Evolutionary conservation across 2,888 invertebrate genomes (phyloP), one percentile per base, ranked within the genome.

Genomic region (Platerodrilus igneus): DNA sequence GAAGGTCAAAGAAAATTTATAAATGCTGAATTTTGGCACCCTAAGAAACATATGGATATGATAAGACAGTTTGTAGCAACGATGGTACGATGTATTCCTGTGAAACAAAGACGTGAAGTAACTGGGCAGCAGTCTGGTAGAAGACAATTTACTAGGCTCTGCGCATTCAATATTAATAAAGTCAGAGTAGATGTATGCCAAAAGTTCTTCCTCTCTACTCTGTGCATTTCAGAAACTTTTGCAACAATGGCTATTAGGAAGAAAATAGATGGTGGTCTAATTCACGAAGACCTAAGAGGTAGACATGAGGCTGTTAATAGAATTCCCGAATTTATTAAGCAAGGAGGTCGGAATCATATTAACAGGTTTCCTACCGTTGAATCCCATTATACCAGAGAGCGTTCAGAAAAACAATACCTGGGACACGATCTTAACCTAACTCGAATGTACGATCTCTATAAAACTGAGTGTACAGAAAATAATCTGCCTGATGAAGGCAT

Each of bases 401-500:
- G 8, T 5, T 16, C 15, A 16, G 10, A 5, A 16, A 28, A 13
- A 28, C 9, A 28, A 28, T 28, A 16, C 16, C 13, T 16, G 17
- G 28, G 28, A 16, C 15, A 28, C 13, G 16, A 28, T 9, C 28
- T 28, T 16, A 16, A 28, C 13, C 15, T 28, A n/a, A 28, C 28
- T 28, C 9, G 28, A 28, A 28, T 28, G 28, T 28, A 28, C 17
- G 28, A 28, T 4, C 28, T 28, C 13, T 26, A 26, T 26, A 7
- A 9, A 7, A 26, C 3, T 26, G 26, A 26, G 13, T 26, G 26
- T 13, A 26, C n/a, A 4, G 26, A 26, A 26, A 26, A 11, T 26
- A 26, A 26, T 11, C 3, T 26, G 13, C 13, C 26, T 4, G 14
- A 26, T 3, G 13, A 26, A 13, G 14, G n/a, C 13, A 11, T 11